Percentiles rank a stretch among this genome's conserved stretches.
Evolutionary conservation across 2,888 invertebrate genomes (phyloP).

Genomic region (Agriopis marginaria): DNA sequence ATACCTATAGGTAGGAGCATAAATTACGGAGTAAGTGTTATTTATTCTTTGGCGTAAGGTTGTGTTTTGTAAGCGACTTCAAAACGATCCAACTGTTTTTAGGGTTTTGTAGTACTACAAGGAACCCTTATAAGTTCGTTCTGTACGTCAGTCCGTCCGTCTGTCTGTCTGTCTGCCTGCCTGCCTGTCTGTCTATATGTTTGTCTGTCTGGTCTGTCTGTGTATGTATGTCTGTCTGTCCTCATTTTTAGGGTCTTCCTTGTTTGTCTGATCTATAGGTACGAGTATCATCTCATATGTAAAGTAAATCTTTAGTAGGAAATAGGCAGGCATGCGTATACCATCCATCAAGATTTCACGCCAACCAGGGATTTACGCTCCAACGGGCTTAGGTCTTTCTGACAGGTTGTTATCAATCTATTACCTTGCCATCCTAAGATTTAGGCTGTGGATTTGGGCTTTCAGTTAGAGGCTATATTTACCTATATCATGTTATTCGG

Average conservation of each 20-base stretch:
- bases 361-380: not conserved
- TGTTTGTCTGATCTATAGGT: too few species aligned
- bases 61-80: not conserved
- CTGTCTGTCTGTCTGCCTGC: too few species aligned
- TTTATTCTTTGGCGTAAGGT: not conserved
- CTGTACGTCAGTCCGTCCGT: too few species aligned
- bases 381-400: slow-evolving; percentile 5
- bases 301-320: not conserved
- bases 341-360: slow-evolving; percentile 10
- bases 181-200: too few species aligned
- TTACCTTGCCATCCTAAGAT: not conserved
- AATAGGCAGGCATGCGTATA: not conserved
- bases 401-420: slow-evolving; percentile 10
- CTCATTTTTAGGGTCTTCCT: too few species aligned
- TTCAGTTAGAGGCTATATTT: too few species aligned
- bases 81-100: not conserved
- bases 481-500: too few species aligned
- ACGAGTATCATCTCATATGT: not conserved
- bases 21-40: slow-evolving; percentile 3
- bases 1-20: slow-evolving; percentile 3
- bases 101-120: too few species aligned
- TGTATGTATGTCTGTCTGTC: too few species aligned
- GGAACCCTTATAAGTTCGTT: too few species aligned
- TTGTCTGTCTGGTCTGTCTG: too few species aligned
- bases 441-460: not conserved